Base-by-base conservation (phyloP, 2,113 vertebrate genomes). In the Paedocypris sp. region DNA sequence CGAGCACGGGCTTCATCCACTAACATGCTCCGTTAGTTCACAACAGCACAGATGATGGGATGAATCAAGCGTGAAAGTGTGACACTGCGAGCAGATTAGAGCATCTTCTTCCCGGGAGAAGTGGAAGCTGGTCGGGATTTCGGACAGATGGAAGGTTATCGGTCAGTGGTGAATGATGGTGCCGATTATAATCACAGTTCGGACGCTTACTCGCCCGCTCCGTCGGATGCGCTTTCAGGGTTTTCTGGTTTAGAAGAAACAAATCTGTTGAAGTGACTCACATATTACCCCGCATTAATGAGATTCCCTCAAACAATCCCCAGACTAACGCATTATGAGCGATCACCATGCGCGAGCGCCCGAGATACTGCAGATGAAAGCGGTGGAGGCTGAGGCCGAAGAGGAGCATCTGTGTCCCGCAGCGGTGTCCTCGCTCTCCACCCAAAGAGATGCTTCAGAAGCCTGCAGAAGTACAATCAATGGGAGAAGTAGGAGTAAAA, bases 301-400 rank as follows among this genome's bases (percentile, higher is more conserved):
- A 56, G 22, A 29, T 41, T 7, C n/a, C n/a, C n/a, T 11, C 51
- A 56, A 56, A 56, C 23, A 9, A 18, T 2, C 23, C 15, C 3
- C 6, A 2, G 10, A 2, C 19, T 19, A 54, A 8, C n/a, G 19
- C 66, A 79, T 49, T 50, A 87, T 84, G 83, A 79, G 65, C 49
- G 81, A 83, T 36, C 62, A 72, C 43, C 60, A 82, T 80, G 78
- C 63, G 10, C 67, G 75, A 65, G 77, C 72, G 5, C 66, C 72
- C 64, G 73, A 79, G 23, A 50, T 75, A 5, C 75, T 80, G 53
- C 74, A 70, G 38, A 75, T 77, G 71, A 81, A 82, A 29, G 64
- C 71, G 1, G 70, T 33, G 11, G 69, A 64, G 51, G 72, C 23
- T 43, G 75, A 61, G 38, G 51, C 20, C 3, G 3, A 59, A 0